Base-by-base conservation (phyloP, 2,888 invertebrate genomes). In the Callyntrura sp. region DNA sequence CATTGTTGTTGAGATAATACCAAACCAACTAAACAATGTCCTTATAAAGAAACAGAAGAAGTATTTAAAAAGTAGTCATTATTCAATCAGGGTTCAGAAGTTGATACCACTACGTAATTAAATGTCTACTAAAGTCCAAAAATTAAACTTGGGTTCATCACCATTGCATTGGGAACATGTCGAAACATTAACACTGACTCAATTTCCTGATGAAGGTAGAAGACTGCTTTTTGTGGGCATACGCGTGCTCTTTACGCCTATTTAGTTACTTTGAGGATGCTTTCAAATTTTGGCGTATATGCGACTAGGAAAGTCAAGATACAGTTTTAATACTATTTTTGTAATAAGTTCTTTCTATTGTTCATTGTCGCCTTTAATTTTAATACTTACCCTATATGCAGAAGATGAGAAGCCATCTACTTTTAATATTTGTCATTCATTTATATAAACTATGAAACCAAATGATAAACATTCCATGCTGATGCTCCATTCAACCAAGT, bases 271-370 rank as follows among this genome's bases (percentile, higher is more conserved):
- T 11, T 17, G 5, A 43, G 9, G 1, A 23, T 35, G 35, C 35
- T n/a, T 9, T 62, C 62, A 25, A 9, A 0, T 62, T 62, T n/a
- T 25, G 25, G 62, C 25, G 12, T 17, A 43, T 43, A 43, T 17
- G 68, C n/a, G 68, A n/a, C n/a, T 35, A 43, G 68, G 68, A 43
- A 35, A 35, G 35, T 4, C 2, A 35, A 35, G 6, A 17, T 70
- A 70, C 68, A 43, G 68, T 70, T 70, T 70, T 70, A 70, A 70
- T 70, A 43, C 43, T n/a, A 70, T 70, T 17, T 17, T 17, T 8
- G 68, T 23, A 35, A 4, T 35, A 35, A 35, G 35, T 35, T 28
- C n/a, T n/a, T 9, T 65, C 65, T 65, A 35, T 65, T 70, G 68
- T 70, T n/a, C n/a, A n/a, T n/a, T n/a, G n/a, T n/a, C n/a, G n/a